Evolutionary conservation across 2,113 vertebrate genomes (phyloP).

Genomic region (Tylochromis polylepis): DNA sequence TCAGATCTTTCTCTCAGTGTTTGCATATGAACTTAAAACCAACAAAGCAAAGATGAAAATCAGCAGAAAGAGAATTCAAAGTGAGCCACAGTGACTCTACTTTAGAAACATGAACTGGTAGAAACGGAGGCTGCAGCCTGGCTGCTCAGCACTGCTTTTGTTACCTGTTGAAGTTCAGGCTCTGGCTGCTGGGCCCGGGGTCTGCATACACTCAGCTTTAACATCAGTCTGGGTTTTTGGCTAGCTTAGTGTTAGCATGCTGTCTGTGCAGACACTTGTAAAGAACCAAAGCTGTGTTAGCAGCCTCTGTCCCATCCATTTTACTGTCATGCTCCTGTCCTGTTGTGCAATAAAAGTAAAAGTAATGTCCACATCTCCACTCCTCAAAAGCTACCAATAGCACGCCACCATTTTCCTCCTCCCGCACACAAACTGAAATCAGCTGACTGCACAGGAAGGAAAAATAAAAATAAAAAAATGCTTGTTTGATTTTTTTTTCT

Average conservation of each 20-base stretch:
- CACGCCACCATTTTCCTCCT: not conserved
- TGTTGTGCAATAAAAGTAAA: not conserved
- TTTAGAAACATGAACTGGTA: not conserved
- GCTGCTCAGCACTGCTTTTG: not conserved
- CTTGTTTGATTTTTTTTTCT: too few relatives aligned
- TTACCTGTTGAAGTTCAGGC: too few relatives aligned
- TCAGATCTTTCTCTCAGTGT: not conserved
- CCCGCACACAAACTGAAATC: too few relatives aligned
- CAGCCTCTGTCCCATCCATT: not conserved
- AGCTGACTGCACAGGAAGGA: not conserved
- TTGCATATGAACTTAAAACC: not conserved
- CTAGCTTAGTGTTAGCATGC: not conserved
- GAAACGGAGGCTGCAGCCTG: not conserved
- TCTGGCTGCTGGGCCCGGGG: not conserved
- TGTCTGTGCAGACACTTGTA: not conserved
- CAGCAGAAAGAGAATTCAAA: not conserved
- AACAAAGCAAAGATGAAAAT: not conserved
- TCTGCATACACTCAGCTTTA: not conserved
- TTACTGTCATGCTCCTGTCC: not conserved
- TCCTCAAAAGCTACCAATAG: not conserved
- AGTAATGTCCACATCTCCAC: not conserved
- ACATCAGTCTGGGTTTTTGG: not conserved
- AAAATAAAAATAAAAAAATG: too few relatives aligned
- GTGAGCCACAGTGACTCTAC: not conserved
- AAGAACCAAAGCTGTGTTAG: not conserved